Base-by-base conservation (phyloP, 2,797 vertebrate genomes). In the Mormyrus hasselquistii region DNA sequence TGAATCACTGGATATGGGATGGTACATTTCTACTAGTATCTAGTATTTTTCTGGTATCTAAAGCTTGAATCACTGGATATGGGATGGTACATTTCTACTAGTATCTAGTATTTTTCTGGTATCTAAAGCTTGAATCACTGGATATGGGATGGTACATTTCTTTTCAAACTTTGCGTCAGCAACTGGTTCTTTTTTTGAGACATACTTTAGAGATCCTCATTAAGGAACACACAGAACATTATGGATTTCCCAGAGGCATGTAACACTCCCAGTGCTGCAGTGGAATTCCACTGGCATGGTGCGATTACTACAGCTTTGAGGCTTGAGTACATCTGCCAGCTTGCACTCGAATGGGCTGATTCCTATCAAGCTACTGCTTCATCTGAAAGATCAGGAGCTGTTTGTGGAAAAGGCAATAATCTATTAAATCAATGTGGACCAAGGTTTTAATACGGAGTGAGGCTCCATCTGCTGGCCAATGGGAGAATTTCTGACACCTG, bases 401-500 rank as follows among this genome's bases (percentile, higher is more conserved):
- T 29, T 79, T 3, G 6, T 14, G 19, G 55, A 9, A 83, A 83
- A 22, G 47, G 41, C 8, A 47, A 50, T 19, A 83, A 50, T 10
- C 16, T 19, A n/a, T 83, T 47, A 50, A 22, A n/a, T 44, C 41
- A 79, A 38, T 2, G 16, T 41, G 9, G 16, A 12, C 53, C 16
- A 19, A 19, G 9, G 16, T 8, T 88, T 38, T 19, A n/a, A 7
- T 55, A 8, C 90, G 47, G 79, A 10, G 49, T 53, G 19, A n/a
- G 0, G 0, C n/a, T 16, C 92, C 93, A 73, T 57, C 93, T 90
- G 34, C 88, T 94, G 94, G 92, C 6, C 85, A 6, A 1, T 0
- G 25, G 1, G 1, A 4, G 19, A 90, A 89, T 55, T 91, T 49
- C 90, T 88, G 76, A 25, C 2, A n/a, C 49, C 8, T 14, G 44